Percentiles rank a stretch among this genome's conserved stretches.
Evolutionary conservation across 2,113 vertebrate species (phyloP).

Genomic region (Neodon shergylaensis): DNA sequence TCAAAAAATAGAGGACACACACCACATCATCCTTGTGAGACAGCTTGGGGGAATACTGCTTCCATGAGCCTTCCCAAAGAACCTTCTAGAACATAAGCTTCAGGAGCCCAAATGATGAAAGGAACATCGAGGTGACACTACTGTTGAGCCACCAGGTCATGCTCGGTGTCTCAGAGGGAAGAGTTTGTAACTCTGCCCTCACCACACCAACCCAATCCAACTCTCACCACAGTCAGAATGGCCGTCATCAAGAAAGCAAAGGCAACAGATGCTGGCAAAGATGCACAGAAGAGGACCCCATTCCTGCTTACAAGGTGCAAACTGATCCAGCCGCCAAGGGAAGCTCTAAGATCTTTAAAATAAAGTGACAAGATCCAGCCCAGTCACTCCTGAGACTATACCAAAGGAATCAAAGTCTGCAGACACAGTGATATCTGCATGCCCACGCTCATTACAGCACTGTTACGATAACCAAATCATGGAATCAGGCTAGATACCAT

Average conservation of each 20-base stretch:
- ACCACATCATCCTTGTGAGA: neutral
- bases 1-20: neutral
- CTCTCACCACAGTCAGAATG: neutral
- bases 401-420: neutral
- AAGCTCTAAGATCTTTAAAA: neutral
- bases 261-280: neutral
- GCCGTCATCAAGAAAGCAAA: neutral
- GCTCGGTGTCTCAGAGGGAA: neutral
- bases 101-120: neutral
- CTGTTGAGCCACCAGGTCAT: neutral
- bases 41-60: neutral
- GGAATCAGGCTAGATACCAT: neutral
- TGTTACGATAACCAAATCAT: neutral
- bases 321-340: neutral
- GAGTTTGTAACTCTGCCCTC: neutral
- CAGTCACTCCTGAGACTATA: neutral
- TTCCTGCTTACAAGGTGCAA: neutral
- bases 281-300: no score
- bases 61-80: neutral
- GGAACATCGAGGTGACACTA: no score
- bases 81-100: neutral
- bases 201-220: neutral
- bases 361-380: neutral
- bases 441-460: neutral
- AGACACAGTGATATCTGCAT: neutral